Conservation (phyloP, 2,888 invertebrate genomes). For the Perdita meconis region DNA sequence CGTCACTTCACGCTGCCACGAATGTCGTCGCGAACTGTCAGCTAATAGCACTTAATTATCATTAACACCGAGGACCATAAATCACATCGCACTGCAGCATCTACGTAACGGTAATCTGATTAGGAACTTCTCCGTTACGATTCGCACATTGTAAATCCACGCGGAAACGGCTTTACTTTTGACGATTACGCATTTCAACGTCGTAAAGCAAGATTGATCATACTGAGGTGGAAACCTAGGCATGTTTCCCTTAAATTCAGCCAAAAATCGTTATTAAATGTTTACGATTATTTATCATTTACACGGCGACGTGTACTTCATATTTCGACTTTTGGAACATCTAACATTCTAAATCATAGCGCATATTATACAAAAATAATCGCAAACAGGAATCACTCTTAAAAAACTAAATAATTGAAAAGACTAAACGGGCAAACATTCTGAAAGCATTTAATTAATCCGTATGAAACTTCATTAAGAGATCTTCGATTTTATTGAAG, state of each 20-base stretch:
- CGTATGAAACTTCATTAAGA: too few relatives aligned
- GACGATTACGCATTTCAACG: slow-evolving; percentile 5
- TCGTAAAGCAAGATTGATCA: neutral
- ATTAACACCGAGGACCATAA: slow-evolving; percentile 24
- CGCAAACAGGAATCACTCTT: too few relatives aligned
- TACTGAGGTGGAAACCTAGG: neutral
- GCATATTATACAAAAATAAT: too few relatives aligned
- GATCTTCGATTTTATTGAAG: too few relatives aligned
- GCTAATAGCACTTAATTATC: slow-evolving; percentile 38
- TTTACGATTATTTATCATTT: slow-evolving; percentile 3
- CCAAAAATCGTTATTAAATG: neutral
- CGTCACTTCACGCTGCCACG: slow-evolving; percentile 2
- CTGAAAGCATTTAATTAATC: too few relatives aligned
- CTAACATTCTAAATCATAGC: too few relatives aligned
- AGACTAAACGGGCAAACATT: too few relatives aligned
- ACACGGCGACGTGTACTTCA: too few relatives aligned
- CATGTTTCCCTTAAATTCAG: neutral
- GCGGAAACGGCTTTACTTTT: neutral
- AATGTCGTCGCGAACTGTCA: slow-evolving; percentile 1
- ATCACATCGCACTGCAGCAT: neutral
- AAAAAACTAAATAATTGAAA: too few relatives aligned
- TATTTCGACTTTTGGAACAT: too few relatives aligned
- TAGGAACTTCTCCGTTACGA: slow-evolving; percentile 7
- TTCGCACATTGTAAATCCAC: neutral
- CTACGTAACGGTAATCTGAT: slow-evolving; percentile 17